These are phyloP conservation scores for Boleophthalmus pectinirostris DNA, from an alignment of 2,113 vertebrate species.

Conservation along the genomic window DNA sequence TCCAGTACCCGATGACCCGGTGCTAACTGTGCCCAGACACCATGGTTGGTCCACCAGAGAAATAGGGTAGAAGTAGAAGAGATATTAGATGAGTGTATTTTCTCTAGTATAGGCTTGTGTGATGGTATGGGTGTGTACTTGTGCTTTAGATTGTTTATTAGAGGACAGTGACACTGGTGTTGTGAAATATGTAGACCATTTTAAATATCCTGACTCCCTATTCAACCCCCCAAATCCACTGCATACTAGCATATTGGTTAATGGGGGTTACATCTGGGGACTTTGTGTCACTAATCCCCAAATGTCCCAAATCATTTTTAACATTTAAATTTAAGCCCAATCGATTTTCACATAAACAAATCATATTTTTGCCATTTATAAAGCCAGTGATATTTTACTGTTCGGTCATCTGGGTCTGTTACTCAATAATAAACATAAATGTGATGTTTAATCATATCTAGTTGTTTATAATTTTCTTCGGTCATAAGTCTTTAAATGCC, in stretches of 20 bases:
- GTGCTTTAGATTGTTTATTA: background rate
- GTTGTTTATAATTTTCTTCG: background rate
- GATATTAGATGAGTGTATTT: conserved; percentile 35
- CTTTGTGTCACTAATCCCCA: background rate
- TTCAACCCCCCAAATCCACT: background rate
- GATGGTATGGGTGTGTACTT: conserved; percentile 4
- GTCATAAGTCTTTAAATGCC: background rate
- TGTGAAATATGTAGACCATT: background rate
- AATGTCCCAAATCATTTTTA: background rate
- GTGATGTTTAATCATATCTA: background rate
- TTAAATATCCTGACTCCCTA: background rate
- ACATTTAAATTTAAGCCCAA: background rate
- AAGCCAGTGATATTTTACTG: background rate
- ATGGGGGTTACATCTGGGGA: background rate
- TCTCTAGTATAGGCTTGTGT: conserved; percentile 43
- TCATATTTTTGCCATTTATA: background rate
- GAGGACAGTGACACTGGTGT: background rate
- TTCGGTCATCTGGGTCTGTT: background rate
- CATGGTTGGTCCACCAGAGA: conserved; percentile 85
- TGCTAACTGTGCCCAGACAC: conserved; percentile 82
- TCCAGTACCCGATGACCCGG: conserved; percentile 82
- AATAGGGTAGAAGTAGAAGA: background rate
- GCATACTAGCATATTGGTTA: background rate
- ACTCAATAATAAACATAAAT: background rate
- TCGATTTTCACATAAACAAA: background rate